Evolutionary conservation across 2,888 invertebrate species (phyloP).

Genomic region (Harpalus rufipes): DNA sequence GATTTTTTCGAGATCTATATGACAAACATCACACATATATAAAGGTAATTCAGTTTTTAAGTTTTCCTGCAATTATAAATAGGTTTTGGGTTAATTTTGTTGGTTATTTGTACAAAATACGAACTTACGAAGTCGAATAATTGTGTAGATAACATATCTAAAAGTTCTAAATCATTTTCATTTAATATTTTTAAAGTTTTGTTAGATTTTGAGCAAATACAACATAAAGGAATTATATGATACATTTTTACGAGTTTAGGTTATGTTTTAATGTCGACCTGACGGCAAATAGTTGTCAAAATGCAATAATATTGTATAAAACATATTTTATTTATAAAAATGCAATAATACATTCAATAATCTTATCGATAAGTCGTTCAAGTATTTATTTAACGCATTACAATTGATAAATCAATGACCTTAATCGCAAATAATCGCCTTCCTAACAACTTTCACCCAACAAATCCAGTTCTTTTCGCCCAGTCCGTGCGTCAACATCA

Average conservation of each 20-base stretch:
- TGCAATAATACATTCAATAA: no score
- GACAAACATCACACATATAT: background rate
- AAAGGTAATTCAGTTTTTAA: background rate
- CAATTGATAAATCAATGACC: no score
- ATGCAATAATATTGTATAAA: no score
- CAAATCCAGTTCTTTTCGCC: background rate
- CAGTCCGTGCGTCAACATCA: background rate
- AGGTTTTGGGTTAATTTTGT: background rate
- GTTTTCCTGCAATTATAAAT: background rate
- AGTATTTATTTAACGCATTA: no score
- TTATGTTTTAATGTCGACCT: background rate
- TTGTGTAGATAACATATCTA: background rate
- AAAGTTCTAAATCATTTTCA: background rate
- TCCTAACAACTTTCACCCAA: conserved; percentile 54
- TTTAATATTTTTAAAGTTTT: background rate
- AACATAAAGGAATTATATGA: conserved; percentile 7
- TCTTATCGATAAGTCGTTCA: no score
- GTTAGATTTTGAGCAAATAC: background rate
- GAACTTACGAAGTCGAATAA: background rate
- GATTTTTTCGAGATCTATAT: background rate
- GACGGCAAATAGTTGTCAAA: no score
- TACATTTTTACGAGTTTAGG: background rate
- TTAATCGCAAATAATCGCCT: no score
- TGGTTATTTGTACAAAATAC: background rate
- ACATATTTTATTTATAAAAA: no score